These are phyloP conservation scores for Salmo trutta DNA, from an alignment of 2,797 vertebrate genomes.

Conservation along the genomic window DNA sequence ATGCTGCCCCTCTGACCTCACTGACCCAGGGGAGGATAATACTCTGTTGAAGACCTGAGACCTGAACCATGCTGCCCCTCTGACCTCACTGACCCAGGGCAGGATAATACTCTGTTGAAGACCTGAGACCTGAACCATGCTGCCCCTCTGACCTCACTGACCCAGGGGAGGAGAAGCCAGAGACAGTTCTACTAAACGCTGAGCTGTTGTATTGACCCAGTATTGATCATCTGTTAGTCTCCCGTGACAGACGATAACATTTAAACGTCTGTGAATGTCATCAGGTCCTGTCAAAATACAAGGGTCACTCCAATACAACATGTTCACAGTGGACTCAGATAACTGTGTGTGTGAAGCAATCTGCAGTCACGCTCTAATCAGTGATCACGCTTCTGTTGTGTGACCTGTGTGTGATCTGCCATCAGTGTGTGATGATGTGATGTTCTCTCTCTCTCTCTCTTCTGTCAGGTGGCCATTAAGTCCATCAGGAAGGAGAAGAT, in stretches of 20 bases:
- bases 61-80: too few relatives aligned
- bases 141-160: neutral
- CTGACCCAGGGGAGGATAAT: too few relatives aligned
- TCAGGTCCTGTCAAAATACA: neutral
- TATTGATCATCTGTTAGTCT: neutral
- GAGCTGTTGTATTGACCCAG: neutral
- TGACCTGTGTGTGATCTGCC: neutral
- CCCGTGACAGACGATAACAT: neutral
- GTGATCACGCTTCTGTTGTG: neutral
- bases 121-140: too few relatives aligned
- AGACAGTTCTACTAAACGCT: neutral
- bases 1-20: too few relatives aligned
- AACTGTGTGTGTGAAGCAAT: neutral
- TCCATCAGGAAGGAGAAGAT: conserved; percentile 86
- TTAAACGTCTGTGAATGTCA: neutral
- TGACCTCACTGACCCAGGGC: too few relatives aligned
- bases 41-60: too few relatives aligned
- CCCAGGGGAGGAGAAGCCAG: neutral
- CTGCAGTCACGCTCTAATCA: neutral
- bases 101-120: too few relatives aligned
- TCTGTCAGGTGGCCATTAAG: conserved; percentile 61
- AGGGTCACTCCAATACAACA: neutral
- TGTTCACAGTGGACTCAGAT: neutral
- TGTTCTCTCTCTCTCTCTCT: neutral
- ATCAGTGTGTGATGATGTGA: neutral